Conservation (phyloP, 2,888 invertebrate genomes). For the Andrena haemorrhoa region DNA sequence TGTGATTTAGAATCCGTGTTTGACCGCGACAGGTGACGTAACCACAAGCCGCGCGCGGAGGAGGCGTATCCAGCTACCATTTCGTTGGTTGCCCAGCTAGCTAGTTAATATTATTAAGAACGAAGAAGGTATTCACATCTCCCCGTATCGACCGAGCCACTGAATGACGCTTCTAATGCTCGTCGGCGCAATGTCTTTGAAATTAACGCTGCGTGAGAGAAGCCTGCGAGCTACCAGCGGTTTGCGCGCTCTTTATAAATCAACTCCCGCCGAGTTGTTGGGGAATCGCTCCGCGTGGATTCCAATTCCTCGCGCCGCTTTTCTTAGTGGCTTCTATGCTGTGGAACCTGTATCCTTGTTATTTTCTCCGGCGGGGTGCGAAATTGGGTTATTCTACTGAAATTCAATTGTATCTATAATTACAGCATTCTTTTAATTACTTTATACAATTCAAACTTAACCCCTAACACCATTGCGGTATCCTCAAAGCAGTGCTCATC, state of each 20-base stretch:
- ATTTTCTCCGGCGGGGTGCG: neutral
- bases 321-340: neutral
- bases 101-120: constrained; percentile 69
- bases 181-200: constrained; percentile 56
- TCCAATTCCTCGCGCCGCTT: constrained; percentile 34
- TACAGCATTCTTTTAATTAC: no score
- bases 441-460: no score
- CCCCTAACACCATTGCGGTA: no score
- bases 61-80: constrained; percentile 76
- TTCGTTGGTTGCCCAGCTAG: constrained; percentile 55
- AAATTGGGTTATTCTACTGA: neutral
- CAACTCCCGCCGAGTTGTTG: constrained; percentile 61
- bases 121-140: constrained; percentile 30
- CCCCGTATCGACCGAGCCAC: constrained; percentile 38
- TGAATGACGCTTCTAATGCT: constrained; percentile 59
- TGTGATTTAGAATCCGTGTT: constrained; percentile 44
- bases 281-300: constrained; percentile 52
- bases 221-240: constrained; percentile 39
- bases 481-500: no score
- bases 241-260: constrained; percentile 58
- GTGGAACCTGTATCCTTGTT: neutral
- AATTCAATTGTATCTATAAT: neutral
- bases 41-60: constrained; percentile 77
- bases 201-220: constrained; percentile 67
- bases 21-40: constrained; percentile 74